These are phyloP conservation scores for Chelonoidis abingdonii DNA, from an alignment of 2,113 vertebrate species.

Conservation along the genomic window DNA sequence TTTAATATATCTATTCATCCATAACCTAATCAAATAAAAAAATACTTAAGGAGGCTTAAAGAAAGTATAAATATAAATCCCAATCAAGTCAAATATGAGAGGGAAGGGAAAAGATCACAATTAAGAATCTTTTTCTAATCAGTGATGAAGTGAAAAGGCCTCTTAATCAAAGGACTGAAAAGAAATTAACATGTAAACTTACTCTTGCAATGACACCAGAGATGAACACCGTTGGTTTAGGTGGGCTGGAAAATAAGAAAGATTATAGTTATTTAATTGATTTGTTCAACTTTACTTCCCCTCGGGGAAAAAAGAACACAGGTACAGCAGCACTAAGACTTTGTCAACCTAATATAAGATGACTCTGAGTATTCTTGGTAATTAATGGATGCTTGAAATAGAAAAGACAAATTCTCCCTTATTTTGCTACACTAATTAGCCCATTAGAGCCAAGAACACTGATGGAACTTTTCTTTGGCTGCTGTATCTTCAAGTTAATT, in stretches of 20 bases:
- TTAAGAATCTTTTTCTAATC: neutral
- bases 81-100: neutral
- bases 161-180: neutral
- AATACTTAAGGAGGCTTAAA: conserved; percentile 14
- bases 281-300: neutral
- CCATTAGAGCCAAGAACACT: neutral
- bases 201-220: conserved; percentile 97
- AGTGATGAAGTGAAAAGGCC: conserved; percentile 17
- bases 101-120: neutral
- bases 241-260: conserved; percentile 82
- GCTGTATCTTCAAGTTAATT: neutral
- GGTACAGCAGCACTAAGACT: fast-evolving
- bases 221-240: conserved; percentile 91
- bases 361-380: neutral
- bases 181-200: conserved; percentile 64
- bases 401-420: neutral
- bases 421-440: neutral
- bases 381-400: neutral
- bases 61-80: neutral
- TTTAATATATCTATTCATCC: conserved; percentile 31
- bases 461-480: neutral
- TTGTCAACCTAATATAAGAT: neutral
- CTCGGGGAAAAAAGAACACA: fast-evolving
- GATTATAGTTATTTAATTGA: neutral
- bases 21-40: conserved; percentile 8